Conservation (phyloP, 2,797 vertebrate genomes). For the Neoniphon sammara region DNA sequence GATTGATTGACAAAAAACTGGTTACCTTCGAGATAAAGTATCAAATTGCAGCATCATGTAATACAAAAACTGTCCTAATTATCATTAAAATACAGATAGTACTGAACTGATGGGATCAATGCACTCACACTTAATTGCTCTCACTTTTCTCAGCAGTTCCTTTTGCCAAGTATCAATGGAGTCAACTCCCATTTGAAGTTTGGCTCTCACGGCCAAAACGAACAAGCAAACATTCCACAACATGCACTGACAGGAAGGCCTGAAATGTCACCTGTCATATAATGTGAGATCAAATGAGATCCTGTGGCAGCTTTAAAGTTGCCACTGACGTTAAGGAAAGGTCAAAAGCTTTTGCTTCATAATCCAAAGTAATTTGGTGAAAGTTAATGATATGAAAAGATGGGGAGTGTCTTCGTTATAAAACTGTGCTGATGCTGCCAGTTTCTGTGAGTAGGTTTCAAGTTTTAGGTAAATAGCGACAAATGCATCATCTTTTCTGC, state of each 20-base stretch:
- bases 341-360: not conserved
- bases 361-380: not conserved
- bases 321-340: slow-evolving; percentile 11
- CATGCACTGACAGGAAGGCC: slow-evolving; percentile 62
- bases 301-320: slow-evolving; percentile 19
- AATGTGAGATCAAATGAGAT: slow-evolving; percentile 44
- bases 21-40: too few species aligned
- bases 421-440: not conserved
- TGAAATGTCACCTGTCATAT: slow-evolving; percentile 51
- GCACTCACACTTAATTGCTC: slow-evolving; percentile 30
- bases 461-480: not conserved
- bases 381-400: not conserved
- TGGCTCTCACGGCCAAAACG: slow-evolving; percentile 69
- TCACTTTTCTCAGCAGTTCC: slow-evolving; percentile 17
- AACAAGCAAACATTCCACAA: slow-evolving; percentile 65
- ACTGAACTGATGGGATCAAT: not conserved
- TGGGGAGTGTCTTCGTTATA: too few species aligned
- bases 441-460: slow-evolving; percentile 11
- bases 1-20: too few species aligned
- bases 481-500: not conserved
- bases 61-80: not conserved
- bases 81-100: not conserved
- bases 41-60: not conserved
- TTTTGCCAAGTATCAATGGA: slow-evolving; percentile 71
- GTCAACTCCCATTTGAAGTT: slow-evolving; percentile 52